Evolutionary conservation across 35 echinoderm and acorn worm genomes (phyloP).

Genomic region (Stichopus chloronotus): DNA sequence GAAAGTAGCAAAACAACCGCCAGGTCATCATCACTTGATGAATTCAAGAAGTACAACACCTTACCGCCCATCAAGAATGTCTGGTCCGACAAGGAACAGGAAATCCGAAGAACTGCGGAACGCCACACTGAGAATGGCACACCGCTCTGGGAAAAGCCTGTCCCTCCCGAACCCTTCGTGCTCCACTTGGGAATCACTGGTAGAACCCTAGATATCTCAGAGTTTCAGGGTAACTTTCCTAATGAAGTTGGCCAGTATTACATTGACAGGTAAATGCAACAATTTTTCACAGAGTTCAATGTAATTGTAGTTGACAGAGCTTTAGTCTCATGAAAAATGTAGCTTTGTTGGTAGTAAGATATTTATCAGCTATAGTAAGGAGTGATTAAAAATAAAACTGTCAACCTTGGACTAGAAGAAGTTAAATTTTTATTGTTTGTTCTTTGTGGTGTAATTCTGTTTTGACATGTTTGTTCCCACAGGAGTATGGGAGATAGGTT

Average conservation of each 20-base stretch:
- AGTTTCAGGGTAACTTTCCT: conserved; percentile 97
- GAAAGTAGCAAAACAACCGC: not conserved
- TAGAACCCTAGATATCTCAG: conserved; percentile 91
- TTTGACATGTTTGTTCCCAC: not conserved
- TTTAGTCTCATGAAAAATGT: not conserved
- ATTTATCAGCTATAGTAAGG: not conserved
- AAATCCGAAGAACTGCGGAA: conserved; percentile 44
- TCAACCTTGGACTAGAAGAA: too few relatives aligned
- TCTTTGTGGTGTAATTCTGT: not conserved
- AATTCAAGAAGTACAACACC: conserved; percentile 96
- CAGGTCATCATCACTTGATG: conserved; percentile 53
- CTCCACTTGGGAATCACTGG: conserved; percentile 86
- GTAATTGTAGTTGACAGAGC: not conserved
- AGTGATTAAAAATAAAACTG: too few relatives aligned
- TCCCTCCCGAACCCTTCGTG: conserved; percentile 76
- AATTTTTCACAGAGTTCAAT: not conserved
- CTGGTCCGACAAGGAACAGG: conserved; percentile 62
- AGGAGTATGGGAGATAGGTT: conserved; percentile 86
- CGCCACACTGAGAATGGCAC: conserved; percentile 70
- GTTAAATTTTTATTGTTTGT: too few relatives aligned
- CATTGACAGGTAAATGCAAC: conserved; percentile 85
- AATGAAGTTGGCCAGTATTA: conserved; percentile 87
- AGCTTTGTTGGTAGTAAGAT: not conserved
- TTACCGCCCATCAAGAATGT: conserved; percentile 85
- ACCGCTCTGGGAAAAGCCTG: conserved; percentile 81